These are phyloP conservation scores for Toxostoma redivivum DNA, from an alignment of 2,113 vertebrate genomes.

Conservation along the genomic window DNA sequence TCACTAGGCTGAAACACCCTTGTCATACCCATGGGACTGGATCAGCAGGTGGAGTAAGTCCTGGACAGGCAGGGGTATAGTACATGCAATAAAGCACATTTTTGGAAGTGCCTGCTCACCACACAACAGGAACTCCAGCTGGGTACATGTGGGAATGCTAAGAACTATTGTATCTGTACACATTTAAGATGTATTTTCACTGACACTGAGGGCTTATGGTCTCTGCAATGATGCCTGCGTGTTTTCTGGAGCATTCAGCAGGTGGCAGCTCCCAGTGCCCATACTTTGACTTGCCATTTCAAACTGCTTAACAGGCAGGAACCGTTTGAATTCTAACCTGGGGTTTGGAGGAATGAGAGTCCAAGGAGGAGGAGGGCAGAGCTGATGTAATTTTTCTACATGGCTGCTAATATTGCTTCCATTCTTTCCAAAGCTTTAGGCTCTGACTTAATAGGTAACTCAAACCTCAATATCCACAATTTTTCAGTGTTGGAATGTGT, in stretches of 20 bases:
- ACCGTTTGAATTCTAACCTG: not conserved
- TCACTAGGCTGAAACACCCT: not conserved
- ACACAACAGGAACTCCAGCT: not conserved
- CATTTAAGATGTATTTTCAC: not conserved
- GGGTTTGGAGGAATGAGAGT: not conserved
- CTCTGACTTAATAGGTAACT: not conserved
- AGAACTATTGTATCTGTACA: not conserved
- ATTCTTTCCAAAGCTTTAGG: not conserved
- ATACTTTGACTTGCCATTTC: not conserved
- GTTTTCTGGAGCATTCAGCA: not conserved
- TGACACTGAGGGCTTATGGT: not conserved
- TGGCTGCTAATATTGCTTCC: not conserved
- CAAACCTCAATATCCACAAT: not conserved
- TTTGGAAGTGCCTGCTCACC: not conserved
- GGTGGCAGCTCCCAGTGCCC: not conserved
- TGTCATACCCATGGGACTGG: not conserved
- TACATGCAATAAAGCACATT: not conserved
- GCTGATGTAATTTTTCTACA: not conserved
- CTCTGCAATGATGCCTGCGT: not conserved
- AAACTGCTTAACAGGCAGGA: not conserved
- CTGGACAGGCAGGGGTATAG: not conserved
- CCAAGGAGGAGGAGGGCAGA: not conserved
- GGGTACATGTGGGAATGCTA: accelerated
- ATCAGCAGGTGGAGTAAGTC: not conserved
- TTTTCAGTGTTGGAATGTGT: not conserved